phyloP scores from a whole-genome alignment of 2,113 vertebrate genomes.

The Actinemys pallida region DNA sequence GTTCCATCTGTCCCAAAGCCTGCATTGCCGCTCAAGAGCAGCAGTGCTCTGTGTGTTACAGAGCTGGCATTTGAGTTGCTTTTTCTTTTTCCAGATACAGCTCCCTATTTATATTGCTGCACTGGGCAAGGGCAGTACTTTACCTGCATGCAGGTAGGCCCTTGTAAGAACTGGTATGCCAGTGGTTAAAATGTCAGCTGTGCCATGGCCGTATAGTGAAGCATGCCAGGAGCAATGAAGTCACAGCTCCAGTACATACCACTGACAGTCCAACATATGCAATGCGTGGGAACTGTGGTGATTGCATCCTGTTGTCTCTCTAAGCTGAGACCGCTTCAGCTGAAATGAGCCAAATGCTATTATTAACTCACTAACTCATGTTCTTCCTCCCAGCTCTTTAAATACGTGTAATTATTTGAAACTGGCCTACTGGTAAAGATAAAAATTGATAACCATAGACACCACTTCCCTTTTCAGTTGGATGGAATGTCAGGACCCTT shows the following conservation, averaged over 20 bases:
- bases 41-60: neutral
- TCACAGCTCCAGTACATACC: accelerated
- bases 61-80: neutral
- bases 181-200: accelerated
- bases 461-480: neutral
- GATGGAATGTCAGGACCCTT: neutral
- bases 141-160: neutral
- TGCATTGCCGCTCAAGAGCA: neutral
- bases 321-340: neutral
- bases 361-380: neutral
- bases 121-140: neutral
- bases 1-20: neutral
- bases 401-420: neutral
- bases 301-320: neutral
- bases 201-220: neutral
- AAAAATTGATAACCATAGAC: neutral
- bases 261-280: neutral
- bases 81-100: neutral
- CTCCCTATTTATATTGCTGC: neutral
- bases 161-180: neutral
- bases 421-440: neutral
- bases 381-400: neutral
- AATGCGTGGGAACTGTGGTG: accelerated
- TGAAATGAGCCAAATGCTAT: neutral
- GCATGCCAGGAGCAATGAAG: accelerated